Conservation (phyloP, 2,113 vertebrate species). For the Raja brachyura region DNA sequence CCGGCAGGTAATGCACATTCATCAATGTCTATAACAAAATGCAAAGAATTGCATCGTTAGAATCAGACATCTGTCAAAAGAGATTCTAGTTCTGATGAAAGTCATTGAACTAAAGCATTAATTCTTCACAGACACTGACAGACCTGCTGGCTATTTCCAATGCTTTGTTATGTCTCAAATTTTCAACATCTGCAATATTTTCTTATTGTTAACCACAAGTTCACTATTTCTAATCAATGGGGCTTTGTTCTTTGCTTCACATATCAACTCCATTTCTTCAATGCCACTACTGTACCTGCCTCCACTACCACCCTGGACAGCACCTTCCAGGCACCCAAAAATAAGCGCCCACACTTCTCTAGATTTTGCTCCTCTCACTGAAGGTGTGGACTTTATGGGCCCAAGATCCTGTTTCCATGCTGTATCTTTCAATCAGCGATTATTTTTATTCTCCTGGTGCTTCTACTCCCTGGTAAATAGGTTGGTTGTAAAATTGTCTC, state of each 20-base stretch:
- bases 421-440: background rate
- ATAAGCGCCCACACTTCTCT: too few relatives aligned
- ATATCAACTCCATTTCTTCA: too few relatives aligned
- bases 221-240: background rate
- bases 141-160: too few relatives aligned
- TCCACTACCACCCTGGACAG: too few relatives aligned
- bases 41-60: background rate
- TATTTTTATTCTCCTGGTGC: background rate
- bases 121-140: too few relatives aligned
- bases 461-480: background rate
- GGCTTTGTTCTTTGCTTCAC: background rate
- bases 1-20: conserved; percentile 92
- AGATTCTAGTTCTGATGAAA: background rate
- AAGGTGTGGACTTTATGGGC: too few relatives aligned
- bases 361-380: too few relatives aligned
- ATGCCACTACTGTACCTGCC: too few relatives aligned
- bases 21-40: conserved; percentile 72
- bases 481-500: background rate
- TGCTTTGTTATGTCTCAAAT: too few relatives aligned
- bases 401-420: background rate
- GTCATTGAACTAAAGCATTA: too few relatives aligned
- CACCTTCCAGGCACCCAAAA: too few relatives aligned
- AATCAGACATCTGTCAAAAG: background rate
- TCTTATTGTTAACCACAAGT: background rate
- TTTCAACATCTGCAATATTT: too few relatives aligned